Conservation (phyloP, 2,797 vertebrate genomes). For the Poecile montanus region DNA sequence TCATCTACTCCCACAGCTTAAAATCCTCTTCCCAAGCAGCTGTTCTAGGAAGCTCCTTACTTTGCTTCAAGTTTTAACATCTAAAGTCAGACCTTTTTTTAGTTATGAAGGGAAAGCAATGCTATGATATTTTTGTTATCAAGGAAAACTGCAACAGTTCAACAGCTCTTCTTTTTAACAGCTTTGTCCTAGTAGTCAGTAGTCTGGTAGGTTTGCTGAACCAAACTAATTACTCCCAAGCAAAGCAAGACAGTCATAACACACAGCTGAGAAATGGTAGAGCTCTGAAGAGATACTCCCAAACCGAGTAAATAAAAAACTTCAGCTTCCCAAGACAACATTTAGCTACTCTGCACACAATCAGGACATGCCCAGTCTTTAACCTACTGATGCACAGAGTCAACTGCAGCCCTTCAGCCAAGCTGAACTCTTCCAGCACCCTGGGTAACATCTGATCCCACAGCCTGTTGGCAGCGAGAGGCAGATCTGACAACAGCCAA, state of each 20-base stretch:
- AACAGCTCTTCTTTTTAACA: conserved; percentile 3
- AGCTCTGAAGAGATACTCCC: not conserved
- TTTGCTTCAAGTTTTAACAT: not conserved
- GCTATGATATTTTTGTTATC: not conserved
- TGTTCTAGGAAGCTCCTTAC: not conserved
- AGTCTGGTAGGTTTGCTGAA: not conserved
- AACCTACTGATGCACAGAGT: not conserved
- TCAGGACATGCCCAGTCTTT: not conserved
- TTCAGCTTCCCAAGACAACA: conserved; percentile 6
- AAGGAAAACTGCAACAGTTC: conserved; percentile 1
- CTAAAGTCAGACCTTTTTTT: not conserved
- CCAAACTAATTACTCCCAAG: not conserved
- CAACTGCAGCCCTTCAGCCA: not conserved
- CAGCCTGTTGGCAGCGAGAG: not conserved
- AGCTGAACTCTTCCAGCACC: not conserved
- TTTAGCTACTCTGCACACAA: not conserved
- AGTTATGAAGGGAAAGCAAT: conserved; percentile 8
- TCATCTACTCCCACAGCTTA: not conserved
- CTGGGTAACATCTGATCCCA: not conserved
- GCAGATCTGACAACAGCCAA: not conserved
- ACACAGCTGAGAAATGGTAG: not conserved
- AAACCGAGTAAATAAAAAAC: not conserved
- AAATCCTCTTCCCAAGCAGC: not conserved
- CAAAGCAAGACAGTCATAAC: not conserved
- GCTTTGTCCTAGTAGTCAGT: conserved; percentile 14